Conservation (phyloP, 2,113 vertebrate genomes). For the Glaucidium brasilianum region DNA sequence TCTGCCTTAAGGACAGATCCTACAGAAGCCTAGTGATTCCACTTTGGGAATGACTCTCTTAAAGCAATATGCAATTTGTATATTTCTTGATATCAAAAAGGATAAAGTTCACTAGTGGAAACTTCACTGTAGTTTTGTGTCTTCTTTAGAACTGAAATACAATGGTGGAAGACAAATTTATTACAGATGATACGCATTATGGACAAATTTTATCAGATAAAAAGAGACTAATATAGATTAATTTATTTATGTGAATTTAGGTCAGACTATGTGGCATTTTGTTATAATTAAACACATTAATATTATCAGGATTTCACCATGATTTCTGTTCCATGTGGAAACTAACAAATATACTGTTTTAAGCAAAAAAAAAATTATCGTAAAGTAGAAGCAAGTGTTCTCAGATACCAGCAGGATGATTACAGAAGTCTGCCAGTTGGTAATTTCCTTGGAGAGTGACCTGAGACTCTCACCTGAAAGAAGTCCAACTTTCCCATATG, state of each 20-base stretch:
- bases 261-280: not conserved
- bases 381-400: not conserved
- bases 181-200: not conserved
- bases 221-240: not conserved
- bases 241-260: not conserved
- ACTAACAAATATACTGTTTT: not conserved
- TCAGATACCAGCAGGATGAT: not conserved
- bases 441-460: not conserved
- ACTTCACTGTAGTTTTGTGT: not conserved
- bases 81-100: not conserved
- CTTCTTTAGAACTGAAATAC: not conserved
- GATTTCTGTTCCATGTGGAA: not conserved
- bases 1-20: not conserved
- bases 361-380: not conserved
- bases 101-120: not conserved
- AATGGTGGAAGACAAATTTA: not conserved
- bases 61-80: not conserved
- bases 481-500: constrained; percentile 9
- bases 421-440: not conserved
- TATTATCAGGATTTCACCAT: not conserved
- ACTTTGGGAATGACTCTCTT: not conserved
- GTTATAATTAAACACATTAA: not conserved
- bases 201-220: not conserved
- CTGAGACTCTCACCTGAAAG: not conserved
- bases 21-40: not conserved